A percentile compares a stretch with the other conserved stretches of the same genome.
phyloP scores from a whole-genome alignment of 2,113 vertebrate species.

The Hypanus sabinus region DNA sequence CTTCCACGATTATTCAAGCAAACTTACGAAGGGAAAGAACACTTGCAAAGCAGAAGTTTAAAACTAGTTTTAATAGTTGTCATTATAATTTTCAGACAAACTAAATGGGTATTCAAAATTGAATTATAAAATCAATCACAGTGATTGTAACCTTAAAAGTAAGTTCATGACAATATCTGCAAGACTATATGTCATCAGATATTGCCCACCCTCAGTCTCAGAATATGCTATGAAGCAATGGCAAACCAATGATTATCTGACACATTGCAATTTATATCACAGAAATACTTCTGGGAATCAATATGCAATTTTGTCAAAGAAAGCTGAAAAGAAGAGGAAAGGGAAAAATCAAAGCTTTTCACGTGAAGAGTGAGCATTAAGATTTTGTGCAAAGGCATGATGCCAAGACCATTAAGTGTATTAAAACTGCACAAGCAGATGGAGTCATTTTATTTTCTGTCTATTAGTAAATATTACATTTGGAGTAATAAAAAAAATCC shows the following conservation, averaged over 20 bases:
- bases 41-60: not conserved
- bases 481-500: not conserved
- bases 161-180: not conserved
- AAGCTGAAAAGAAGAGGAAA: not conserved
- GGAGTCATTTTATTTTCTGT: not conserved
- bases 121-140: not conserved
- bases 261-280: not conserved
- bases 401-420: not conserved
- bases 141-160: not conserved
- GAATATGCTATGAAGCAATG: conserved; percentile 30
- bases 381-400: not conserved
- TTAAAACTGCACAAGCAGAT: not conserved
- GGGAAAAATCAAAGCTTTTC: not conserved
- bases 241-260: conserved; percentile 20
- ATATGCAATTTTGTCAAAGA: conserved; percentile 34
- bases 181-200: not conserved
- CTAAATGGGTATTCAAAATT: not conserved
- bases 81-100: not conserved
- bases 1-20: not conserved
- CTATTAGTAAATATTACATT: not conserved
- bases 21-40: not conserved
- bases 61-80: not conserved
- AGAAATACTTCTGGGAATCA: conserved; percentile 5
- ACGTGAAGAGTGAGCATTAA: not conserved
- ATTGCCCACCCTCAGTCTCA: not conserved